phyloP scores from a whole-genome alignment of 2,888 invertebrate genomes.

The Beris morrisii region DNA sequence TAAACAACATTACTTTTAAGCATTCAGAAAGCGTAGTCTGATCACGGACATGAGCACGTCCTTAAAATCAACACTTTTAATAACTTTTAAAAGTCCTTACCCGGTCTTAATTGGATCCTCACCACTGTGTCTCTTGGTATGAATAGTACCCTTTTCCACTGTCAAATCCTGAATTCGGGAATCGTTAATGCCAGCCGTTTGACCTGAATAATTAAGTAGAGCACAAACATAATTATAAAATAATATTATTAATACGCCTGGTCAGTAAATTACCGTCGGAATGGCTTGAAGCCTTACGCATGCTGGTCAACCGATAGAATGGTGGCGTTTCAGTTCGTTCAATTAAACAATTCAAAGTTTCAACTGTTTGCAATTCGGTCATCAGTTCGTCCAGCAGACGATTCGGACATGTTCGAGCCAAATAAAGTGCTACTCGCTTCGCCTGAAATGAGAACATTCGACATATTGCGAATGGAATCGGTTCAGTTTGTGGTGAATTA shows the following conservation, averaged over 20 bases:
- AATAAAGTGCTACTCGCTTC: slow-evolving; percentile 89
- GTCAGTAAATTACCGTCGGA: slow-evolving; percentile 60
- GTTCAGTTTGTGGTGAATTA: background rate
- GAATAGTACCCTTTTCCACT: slow-evolving; percentile 92
- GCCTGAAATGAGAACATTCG: slow-evolving; percentile 63
- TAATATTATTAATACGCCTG: background rate
- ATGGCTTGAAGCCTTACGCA: slow-evolving; percentile 87
- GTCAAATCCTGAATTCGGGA: slow-evolving; percentile 58
- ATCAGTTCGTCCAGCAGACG: slow-evolving; percentile 95
- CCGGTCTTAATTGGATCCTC: slow-evolving; percentile 82
- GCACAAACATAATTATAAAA: background rate
- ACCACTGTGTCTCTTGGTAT: slow-evolving; percentile 91
- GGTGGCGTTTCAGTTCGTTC: slow-evolving; percentile 98
- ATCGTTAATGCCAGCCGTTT: slow-evolving; percentile 55
- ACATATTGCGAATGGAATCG: background rate
- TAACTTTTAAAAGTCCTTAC: slow-evolving; percentile 52
- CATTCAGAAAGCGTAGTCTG: too few relatives aligned
- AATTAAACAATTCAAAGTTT: slow-evolving; percentile 92
- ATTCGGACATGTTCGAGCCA: slow-evolving; percentile 90
- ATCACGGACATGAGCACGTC: background rate
- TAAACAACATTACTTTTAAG: too few relatives aligned
- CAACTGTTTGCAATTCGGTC: slow-evolving; percentile 95
- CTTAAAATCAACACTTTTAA: background rate
- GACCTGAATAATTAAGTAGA: slow-evolving; percentile 45
- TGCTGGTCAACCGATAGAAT: slow-evolving; percentile 91